phyloP scores from a whole-genome alignment of 1,140 invertebrate species.

The Zaprionus kolodkinae region DNA sequence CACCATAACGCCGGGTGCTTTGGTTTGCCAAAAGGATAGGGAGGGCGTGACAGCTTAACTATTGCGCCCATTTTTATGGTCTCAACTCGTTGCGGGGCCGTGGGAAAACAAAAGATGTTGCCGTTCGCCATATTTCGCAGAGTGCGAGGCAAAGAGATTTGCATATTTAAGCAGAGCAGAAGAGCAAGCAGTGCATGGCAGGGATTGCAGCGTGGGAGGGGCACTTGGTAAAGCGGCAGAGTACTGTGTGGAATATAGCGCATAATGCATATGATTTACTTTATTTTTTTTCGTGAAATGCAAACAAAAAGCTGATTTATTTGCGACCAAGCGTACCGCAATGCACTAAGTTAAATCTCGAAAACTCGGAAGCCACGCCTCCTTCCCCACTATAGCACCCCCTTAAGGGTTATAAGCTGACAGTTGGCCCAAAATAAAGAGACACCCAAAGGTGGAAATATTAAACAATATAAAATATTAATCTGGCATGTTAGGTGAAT shows the following conservation, averaged over 20 bases:
- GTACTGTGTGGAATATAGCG: constrained; percentile 12
- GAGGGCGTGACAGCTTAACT: constrained; percentile 51
- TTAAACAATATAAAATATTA: constrained; percentile 8
- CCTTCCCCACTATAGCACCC: neutral
- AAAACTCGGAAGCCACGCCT: neutral
- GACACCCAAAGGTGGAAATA: neutral
- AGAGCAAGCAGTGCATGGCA: constrained; percentile 8
- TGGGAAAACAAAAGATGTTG: constrained; percentile 71
- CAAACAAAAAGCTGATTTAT: constrained; percentile 61
- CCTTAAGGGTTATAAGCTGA: constrained; percentile 18
- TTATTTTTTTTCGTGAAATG: constrained; percentile 32
- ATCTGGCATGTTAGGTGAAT: constrained; percentile 1
- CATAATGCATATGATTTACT: constrained; percentile 53
- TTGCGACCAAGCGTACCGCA: constrained; percentile 34
- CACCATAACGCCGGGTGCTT: constrained; percentile 14
- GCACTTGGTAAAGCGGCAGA: neutral
- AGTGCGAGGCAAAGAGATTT: constrained; percentile 56
- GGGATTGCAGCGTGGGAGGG: neutral
- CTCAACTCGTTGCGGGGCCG: constrained; percentile 32
- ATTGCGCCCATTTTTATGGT: constrained; percentile 50
- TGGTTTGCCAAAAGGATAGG: neutral
- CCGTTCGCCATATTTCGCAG: constrained; percentile 57
- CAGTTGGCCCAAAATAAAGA: constrained; percentile 3
- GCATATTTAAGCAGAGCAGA: constrained; percentile 61
- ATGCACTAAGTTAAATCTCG: constrained; percentile 37